Evolutionary conservation across 2,888 invertebrate genomes (phyloP).

Genomic region (Calameuta pallipes): DNA sequence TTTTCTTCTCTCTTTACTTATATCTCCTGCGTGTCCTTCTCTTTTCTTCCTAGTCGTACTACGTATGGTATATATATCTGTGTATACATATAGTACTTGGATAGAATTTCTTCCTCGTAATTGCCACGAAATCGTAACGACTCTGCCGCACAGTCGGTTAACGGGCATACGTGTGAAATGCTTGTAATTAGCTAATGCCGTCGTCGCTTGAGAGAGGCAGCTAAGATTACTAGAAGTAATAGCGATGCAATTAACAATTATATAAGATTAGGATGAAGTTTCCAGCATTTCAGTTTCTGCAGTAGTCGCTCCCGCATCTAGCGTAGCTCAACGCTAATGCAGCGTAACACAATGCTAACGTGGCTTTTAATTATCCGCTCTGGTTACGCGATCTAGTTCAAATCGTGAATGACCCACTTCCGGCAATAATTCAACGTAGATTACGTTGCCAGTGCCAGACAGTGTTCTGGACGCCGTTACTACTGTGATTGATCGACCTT

Average conservation of each 20-base stretch:
- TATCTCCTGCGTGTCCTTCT: background rate
- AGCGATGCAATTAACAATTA: conserved; percentile 24
- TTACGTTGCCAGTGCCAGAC: background rate
- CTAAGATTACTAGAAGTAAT: conserved; percentile 20
- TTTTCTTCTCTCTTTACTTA: background rate
- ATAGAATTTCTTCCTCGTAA: background rate
- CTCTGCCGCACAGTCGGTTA: background rate
- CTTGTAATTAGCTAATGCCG: conserved; percentile 19
- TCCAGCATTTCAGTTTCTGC: conserved; percentile 3
- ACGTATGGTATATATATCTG: background rate
- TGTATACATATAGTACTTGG: background rate
- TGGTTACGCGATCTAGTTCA: conserved; percentile 28
- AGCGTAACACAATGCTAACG: conserved; percentile 35
- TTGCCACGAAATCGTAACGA: background rate
- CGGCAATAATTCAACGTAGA: background rate
- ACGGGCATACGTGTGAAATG: conserved; percentile 8
- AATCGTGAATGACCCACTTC: conserved; percentile 5
- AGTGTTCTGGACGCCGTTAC: background rate
- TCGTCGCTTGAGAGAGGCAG: conserved; percentile 10
- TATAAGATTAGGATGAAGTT: conserved; percentile 23
- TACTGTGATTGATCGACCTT: conserved; percentile 18
- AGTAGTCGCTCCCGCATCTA: background rate
- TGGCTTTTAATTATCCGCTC: conserved; percentile 42
- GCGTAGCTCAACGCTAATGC: conserved; percentile 6
- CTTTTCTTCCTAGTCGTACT: background rate